These are phyloP conservation scores for Sciurus carolinensis DNA, from an alignment of 2,797 vertebrate species.

Conservation along the genomic window DNA sequence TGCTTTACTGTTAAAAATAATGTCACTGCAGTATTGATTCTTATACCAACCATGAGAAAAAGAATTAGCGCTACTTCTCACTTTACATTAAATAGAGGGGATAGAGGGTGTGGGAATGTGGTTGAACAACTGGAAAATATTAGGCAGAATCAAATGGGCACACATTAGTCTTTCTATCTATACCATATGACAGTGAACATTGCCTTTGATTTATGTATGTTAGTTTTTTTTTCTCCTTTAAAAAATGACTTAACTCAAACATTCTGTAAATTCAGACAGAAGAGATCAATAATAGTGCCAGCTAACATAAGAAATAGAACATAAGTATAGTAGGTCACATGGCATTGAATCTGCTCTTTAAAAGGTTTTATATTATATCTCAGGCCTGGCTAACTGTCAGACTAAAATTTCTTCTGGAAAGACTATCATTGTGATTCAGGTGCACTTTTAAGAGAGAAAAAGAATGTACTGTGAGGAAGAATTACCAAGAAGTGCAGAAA, in stretches of 20 bases:
- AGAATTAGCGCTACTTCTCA: not conserved
- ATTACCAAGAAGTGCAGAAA: slow-evolving; percentile 66
- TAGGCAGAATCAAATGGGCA: not conserved
- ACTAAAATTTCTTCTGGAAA: slow-evolving; percentile 25
- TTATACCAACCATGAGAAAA: slow-evolving; percentile 63
- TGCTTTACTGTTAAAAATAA: slow-evolving; percentile 66
- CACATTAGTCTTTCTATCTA: not conserved
- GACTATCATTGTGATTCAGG: slow-evolving; percentile 50
- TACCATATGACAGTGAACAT: not conserved
- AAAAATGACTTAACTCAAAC: not conserved
- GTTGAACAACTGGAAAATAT: not conserved
- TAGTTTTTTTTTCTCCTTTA: not conserved
- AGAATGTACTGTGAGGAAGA: not conserved
- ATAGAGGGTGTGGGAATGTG: not conserved
- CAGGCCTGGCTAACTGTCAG: slow-evolving; percentile 12
- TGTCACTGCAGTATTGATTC: slow-evolving; percentile 52
- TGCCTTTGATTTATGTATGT: not conserved
- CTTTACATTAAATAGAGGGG: not conserved
- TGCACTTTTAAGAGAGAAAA: slow-evolving; percentile 63
- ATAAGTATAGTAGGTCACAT: not conserved
- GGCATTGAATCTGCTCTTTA: slow-evolving; percentile 10
- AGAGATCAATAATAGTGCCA: not conserved
- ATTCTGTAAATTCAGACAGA: not conserved
- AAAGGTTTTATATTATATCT: slow-evolving; percentile 44
- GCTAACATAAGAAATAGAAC: not conserved